Evolutionary conservation across 2,888 invertebrate genomes (phyloP), one percentile per base, ranked within the genome.

Genomic region (Liodrosophila aerea): DNA sequence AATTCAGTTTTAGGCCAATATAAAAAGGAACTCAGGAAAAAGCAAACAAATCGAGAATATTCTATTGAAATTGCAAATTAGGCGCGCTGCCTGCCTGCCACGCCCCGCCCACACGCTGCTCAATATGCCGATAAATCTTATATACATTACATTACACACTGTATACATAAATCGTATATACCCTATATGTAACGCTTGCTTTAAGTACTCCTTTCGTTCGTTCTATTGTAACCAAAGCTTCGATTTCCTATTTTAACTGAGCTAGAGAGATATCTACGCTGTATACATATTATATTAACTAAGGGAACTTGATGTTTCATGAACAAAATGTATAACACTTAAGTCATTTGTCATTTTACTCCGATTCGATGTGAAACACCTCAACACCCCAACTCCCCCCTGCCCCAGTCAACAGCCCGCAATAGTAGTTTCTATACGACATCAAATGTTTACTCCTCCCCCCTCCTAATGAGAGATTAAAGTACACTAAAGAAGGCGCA

Each of bases 151-250:
- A 7, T 50, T 8, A 34, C 15, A 45, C 22, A 49, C 16, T 16
- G 9, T 47, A 36, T n/a, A 43, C 39, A 63, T 33, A 31, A 7
- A 22, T 30, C n/a, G 44, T 34, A 39, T 30, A 22, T 16, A 13
- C 12, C 8, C 36, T 37, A 43, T 36, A 43, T 13, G 40, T 47
- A 50, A 22, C 16, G 49, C 37, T 50, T 49, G 44, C 30, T 34
- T 49, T 50, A 40, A 53, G 49, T 68, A 66, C 12, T 30, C 43
- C 15, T 27, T 22, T 16, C 16, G 27, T 37, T 63, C 56, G 50
- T 64, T 71, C 66, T 58, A 61, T 75, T 66, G 53, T 76, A 83
- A 83, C 81, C 81, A 82, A 82, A 82, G 81, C 81, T 82, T 82
- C 73, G 72, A 77, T 64, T 77, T 83, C 69, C 69, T 70, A 70